Conservation (phyloP, 2,113 vertebrate genomes). For the Pterophyllum scalare region DNA sequence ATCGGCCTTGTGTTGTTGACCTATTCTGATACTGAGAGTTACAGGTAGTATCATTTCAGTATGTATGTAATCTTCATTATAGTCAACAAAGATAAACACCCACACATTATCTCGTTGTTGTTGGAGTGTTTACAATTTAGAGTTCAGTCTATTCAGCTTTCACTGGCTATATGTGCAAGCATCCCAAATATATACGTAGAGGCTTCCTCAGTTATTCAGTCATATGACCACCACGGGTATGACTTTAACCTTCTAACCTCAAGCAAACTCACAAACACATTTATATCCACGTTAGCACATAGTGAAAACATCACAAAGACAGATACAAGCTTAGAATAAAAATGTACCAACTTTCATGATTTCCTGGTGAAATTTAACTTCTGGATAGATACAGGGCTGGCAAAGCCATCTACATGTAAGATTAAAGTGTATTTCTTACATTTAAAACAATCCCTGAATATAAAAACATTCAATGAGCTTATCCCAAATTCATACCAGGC, state of each 20-base stretch:
- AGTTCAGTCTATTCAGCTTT: background rate
- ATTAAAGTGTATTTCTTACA: too few relatives aligned
- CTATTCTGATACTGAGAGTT: too few relatives aligned
- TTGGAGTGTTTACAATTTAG: background rate
- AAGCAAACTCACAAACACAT: background rate
- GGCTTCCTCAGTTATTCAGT: background rate
- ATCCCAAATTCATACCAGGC: too few relatives aligned
- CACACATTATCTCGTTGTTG: background rate
- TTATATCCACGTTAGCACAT: background rate
- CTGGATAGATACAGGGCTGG: background rate
- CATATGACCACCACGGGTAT: background rate
- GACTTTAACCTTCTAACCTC: background rate
- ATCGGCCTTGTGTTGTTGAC: background rate
- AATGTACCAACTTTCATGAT: background rate
- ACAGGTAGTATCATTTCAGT: too few relatives aligned
- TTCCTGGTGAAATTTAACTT: background rate
- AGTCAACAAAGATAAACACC: background rate
- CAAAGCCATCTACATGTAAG: background rate
- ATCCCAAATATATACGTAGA: background rate
- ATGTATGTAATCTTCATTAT: background rate
- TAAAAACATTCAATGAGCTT: too few relatives aligned
- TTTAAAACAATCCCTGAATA: too few relatives aligned
- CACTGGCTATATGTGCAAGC: background rate
- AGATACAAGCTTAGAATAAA: background rate
- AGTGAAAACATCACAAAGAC: background rate